These are phyloP conservation scores for Aleiodes sp. DNA, from an alignment of 1,140 invertebrate species.

Conservation along the genomic window DNA sequence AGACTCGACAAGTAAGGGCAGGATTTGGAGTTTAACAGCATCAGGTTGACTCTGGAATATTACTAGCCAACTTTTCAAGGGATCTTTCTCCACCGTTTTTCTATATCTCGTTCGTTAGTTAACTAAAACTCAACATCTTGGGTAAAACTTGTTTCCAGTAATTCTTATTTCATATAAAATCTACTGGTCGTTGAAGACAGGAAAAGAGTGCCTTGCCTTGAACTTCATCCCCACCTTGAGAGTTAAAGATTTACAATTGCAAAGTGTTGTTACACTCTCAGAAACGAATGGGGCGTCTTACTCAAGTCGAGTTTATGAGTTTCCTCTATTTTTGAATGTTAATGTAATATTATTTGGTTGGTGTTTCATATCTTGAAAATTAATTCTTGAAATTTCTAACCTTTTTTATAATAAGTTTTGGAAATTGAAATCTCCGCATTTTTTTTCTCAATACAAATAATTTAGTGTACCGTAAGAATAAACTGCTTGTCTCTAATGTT, in stretches of 20 bases:
- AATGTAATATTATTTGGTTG: constrained; percentile 4
- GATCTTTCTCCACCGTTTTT: not conserved
- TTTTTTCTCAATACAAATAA: constrained; percentile 9
- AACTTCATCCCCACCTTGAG: not conserved
- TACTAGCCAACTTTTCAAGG: constrained; percentile 2
- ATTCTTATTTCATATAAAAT: no score
- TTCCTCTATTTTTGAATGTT: not conserved
- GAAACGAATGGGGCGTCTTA: not conserved
- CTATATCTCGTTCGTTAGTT: not conserved
- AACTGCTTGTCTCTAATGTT: not conserved
- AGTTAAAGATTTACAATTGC: not conserved
- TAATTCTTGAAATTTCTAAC: no score
- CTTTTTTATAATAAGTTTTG: no score
- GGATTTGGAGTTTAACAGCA: constrained; percentile 13
- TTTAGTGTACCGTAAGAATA: not conserved
- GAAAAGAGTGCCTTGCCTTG: not conserved
- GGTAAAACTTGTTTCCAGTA: constrained; percentile 2
- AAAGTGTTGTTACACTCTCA: not conserved
- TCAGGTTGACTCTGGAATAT: not conserved
- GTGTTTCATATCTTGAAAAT: no score
- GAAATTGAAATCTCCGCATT: no score
- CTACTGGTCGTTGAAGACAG: constrained; percentile 7
- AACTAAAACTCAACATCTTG: not conserved
- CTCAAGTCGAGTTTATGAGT: not conserved
- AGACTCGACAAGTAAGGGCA: not conserved